Conservation (phyloP, 2,888 invertebrate genomes). For the Nemapogon koenigi region DNA sequence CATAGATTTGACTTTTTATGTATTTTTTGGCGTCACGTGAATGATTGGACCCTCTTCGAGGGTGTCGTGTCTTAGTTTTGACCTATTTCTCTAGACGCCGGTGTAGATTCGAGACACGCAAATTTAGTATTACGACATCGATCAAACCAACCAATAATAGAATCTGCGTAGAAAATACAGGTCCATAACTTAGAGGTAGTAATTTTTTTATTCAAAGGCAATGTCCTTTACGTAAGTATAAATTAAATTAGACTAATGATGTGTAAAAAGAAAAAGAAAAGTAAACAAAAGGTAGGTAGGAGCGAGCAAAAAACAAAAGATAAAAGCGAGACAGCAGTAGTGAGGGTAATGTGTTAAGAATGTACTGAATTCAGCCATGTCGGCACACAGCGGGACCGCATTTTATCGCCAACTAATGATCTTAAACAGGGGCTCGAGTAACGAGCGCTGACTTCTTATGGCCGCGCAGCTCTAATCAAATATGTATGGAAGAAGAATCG, state of each 20-base stretch:
- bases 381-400: slow-evolving; percentile 30
- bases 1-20: slow-evolving; percentile 6
- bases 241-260: no score
- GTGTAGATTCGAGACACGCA: slow-evolving; percentile 3
- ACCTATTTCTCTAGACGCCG: slow-evolving; percentile 2
- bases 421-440: slow-evolving; percentile 33
- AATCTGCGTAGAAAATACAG: no score
- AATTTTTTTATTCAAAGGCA: no score
- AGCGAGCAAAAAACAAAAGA: slow-evolving; percentile 5
- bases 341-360: slow-evolving; percentile 29
- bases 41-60: slow-evolving; percentile 4
- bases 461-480: slow-evolving; percentile 2
- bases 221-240: no score
- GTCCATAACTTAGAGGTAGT: no score
- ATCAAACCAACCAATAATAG: no score
- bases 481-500: slow-evolving; percentile 9
- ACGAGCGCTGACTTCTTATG: slow-evolving; percentile 36
- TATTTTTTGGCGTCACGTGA: slow-evolving; percentile 1
- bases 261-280: no score
- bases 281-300: no score
- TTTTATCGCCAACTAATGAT: slow-evolving; percentile 58
- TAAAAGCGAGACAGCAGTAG: neutral
- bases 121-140: no score
- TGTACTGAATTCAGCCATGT: slow-evolving; percentile 28
- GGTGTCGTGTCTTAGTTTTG: slow-evolving; percentile 6